These are phyloP conservation scores for Panthera tigris DNA, from an alignment of 2,113 vertebrate genomes.

Conservation along the genomic window DNA sequence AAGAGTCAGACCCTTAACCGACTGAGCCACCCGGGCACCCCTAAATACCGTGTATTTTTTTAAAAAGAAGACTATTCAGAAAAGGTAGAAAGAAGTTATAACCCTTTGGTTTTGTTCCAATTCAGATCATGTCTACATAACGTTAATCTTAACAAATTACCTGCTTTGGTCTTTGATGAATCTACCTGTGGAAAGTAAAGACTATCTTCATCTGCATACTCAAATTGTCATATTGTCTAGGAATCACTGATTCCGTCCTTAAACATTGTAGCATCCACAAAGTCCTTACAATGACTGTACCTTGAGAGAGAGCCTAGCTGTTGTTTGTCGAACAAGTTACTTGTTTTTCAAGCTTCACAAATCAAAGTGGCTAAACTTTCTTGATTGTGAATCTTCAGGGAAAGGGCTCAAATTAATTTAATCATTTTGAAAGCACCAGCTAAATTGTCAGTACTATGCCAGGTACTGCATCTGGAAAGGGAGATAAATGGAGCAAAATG, in stretches of 20 bases:
- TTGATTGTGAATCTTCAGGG: constrained; percentile 33
- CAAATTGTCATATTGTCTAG: neutral
- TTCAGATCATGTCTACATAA: neutral
- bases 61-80: neutral
- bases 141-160: constrained; percentile 19
- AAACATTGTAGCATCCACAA: neutral
- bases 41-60: neutral
- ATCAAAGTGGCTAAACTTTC: constrained; percentile 23
- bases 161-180: neutral
- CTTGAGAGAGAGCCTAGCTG: neutral
- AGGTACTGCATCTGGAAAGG: constrained; percentile 17
- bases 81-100: neutral
- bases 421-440: neutral
- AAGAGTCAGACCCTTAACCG: too few species aligned
- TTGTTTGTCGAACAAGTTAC: constrained; percentile 13
- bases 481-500: constrained; percentile 32
- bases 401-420: neutral
- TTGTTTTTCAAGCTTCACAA: constrained; percentile 21
- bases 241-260: neutral
- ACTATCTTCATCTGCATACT: neutral
- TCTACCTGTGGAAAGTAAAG: neutral
- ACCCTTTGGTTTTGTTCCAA: neutral
- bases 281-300: neutral
- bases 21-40: too few species aligned
- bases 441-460: constrained; percentile 33